Base-by-base conservation (phyloP, 1,140 invertebrate species). In the Hesperophylax magnus region DNA sequence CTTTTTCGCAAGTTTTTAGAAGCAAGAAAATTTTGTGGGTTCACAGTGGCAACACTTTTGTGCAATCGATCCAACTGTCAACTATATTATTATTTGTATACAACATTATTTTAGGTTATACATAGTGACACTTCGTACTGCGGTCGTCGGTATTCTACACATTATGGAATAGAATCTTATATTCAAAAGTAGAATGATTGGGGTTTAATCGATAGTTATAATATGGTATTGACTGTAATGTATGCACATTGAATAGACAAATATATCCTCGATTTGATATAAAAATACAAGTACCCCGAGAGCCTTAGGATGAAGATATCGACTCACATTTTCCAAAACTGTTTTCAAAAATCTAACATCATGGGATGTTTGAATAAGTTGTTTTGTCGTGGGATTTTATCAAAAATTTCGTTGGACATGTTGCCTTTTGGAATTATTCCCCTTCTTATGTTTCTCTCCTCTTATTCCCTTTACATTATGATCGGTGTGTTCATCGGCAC, bases 351-450 rank as follows among this genome's bases (percentile, higher is more conserved):
- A 24, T 61, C 63, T 15, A 67, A 53, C 27, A 31, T 58, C 31
- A 31, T 76, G 20, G 15, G 24, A 17, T 52, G 31, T 27, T 53
- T 80, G 11, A 75, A 80, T 63, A 77, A 67, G 47, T 39, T 81
- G 8, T 54, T 67, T 53, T 72, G 34, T 76, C 22, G 61, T 15
- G 31, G 27, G 27, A 52, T 31, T 17, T 67, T 63, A n/a, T 54
- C 60, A 2, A 81, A 77, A 69, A 39, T 77, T 56, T 76, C 71
- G 9, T 81, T 84, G 77, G 93, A 94, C 84, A 84, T 93, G 81
- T 86, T 94, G 80, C 94, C 94, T 18, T 87, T 94, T 77, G 84
- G 95, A 58, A 87, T 93, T 5, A 86, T 95, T 75, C 94, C 94
- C 47, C 53, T 89, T 15, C 87, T 94, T 67, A 86, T 93, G 24